Conservation (phyloP, 2,888 invertebrate species). For the Hipparchia sbordonii region DNA sequence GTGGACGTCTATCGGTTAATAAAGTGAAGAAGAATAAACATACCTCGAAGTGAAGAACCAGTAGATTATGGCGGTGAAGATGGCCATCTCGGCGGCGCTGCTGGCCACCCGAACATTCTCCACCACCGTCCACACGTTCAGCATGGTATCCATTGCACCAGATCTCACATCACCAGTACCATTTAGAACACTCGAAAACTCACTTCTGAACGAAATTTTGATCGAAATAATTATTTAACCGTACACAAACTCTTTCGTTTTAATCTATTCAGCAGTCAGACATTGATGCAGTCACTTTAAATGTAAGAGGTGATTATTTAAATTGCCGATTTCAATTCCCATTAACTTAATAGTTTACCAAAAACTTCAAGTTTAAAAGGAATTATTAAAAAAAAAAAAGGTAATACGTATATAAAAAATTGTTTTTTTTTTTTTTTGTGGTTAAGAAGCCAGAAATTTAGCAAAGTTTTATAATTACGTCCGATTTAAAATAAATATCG, state of each 20-base stretch:
- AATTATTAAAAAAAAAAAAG: background rate
- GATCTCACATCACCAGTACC: conserved; percentile 74
- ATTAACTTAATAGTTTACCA: background rate
- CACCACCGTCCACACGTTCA: conserved; percentile 76
- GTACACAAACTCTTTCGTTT: conserved; percentile 10
- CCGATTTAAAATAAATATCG: background rate
- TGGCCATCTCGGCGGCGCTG: conserved; percentile 83
- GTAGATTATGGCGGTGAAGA: conserved; percentile 84
- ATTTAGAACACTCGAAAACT: conserved; percentile 52
- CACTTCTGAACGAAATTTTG: conserved; percentile 50
- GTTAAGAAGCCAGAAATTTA: background rate
- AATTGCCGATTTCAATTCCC: conserved; percentile 28
- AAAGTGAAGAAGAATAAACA: conserved; percentile 41
- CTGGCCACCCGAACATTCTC: conserved; percentile 80
- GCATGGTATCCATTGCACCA: conserved; percentile 71
- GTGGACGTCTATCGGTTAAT: too few species aligned
- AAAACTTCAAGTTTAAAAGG: background rate
- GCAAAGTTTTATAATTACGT: background rate
- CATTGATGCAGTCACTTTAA: conserved; percentile 12
- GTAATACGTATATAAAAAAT: too few species aligned
- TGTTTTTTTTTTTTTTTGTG: too few species aligned
- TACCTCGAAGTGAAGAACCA: conserved; percentile 85
- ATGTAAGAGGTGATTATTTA: conserved; percentile 6
- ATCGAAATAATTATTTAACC: conserved; percentile 35
- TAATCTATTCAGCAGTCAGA: conserved; percentile 12